Base-by-base conservation (phyloP, 2,113 vertebrate genomes). In the Panthera uncia region DNA sequence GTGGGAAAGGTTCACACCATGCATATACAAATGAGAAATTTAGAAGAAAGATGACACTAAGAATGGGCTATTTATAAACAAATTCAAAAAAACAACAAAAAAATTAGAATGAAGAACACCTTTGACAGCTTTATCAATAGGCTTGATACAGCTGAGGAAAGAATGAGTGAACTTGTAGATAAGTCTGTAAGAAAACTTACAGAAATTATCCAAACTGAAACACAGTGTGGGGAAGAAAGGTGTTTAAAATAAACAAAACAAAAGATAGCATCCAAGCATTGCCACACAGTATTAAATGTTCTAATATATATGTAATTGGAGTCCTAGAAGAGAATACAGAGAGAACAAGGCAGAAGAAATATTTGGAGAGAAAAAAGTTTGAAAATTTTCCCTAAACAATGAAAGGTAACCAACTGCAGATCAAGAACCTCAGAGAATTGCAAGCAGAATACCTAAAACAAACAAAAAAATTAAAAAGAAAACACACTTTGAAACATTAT, bases 71-170 rank as follows among this genome's bases (percentile, higher is more conserved):
- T 36, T 27, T 86, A 86, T 78, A 68, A 57, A 65, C 41, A 81
- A 3, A 76, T 36, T 45, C 18, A 4, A 4, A n/a, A 87, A 68
- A 79, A 69, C 55, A 57, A 57, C 55, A 57, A 57, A 57, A 57
- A 57, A 19, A 57, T 57, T 65, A 61, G 38, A 82, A 57, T 84
- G 48, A 96, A 65, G 48, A 96, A 65, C 71, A 65, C 3, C 63
- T 89, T 95, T 79, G 69, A 83, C 33, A 92, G 25, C 78, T 95
- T 76, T 27, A 94, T 94, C 41, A 55, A 7, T 86, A 71, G 16
- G 55, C 55, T 57, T 57, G 55, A 19, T 57, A 57, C 55, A 57
- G 55, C 55, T 57, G 16, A 57, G 18, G n/a, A 55, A 89, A 55
- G 41, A 65, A 57, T 66, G 18, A 55, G n/a, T 18, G 41, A 95